Evolutionary conservation across 2,888 invertebrate species (phyloP).

Genomic region (Flexamia atlantica): DNA sequence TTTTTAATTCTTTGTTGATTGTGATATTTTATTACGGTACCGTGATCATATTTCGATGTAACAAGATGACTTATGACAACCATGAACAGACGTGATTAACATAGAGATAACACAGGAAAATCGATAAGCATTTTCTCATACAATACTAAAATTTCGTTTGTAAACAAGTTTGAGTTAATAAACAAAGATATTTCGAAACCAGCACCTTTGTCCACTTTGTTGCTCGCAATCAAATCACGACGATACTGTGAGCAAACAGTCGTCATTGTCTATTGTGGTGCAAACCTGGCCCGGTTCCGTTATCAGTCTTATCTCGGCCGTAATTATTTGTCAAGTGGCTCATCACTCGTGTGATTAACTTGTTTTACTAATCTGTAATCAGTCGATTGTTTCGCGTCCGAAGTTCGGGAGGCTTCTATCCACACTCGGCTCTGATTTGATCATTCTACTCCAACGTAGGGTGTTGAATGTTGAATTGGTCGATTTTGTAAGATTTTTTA

Average conservation of each 20-base stretch:
- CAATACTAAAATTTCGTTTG: too few relatives aligned
- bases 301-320: conserved; percentile 27
- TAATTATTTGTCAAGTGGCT: conserved; percentile 57
- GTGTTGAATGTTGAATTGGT: too few relatives aligned
- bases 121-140: too few relatives aligned
- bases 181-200: conserved; percentile 22
- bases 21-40: too few relatives aligned
- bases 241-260: neutral
- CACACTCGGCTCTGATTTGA: conserved; percentile 1
- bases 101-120: too few relatives aligned
- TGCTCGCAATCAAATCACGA: neutral
- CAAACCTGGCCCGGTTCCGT: conserved; percentile 14
- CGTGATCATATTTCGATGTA: too few relatives aligned
- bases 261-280: conserved; percentile 6
- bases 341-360: conserved; percentile 19
- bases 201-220: conserved; percentile 5
- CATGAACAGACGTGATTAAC: too few relatives aligned
- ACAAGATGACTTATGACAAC: too few relatives aligned
- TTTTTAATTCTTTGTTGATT: too few relatives aligned
- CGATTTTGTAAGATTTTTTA: too few relatives aligned
- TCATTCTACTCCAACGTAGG: too few relatives aligned
- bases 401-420: conserved; percentile 11
- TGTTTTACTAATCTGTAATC: conserved; percentile 14
- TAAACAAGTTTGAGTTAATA: neutral
- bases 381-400: conserved; percentile 44